A percentile compares a stretch with the other conserved stretches of the same genome.
Conservation (phyloP, 2,888 invertebrate genomes). For the Drosophila falleni region DNA sequence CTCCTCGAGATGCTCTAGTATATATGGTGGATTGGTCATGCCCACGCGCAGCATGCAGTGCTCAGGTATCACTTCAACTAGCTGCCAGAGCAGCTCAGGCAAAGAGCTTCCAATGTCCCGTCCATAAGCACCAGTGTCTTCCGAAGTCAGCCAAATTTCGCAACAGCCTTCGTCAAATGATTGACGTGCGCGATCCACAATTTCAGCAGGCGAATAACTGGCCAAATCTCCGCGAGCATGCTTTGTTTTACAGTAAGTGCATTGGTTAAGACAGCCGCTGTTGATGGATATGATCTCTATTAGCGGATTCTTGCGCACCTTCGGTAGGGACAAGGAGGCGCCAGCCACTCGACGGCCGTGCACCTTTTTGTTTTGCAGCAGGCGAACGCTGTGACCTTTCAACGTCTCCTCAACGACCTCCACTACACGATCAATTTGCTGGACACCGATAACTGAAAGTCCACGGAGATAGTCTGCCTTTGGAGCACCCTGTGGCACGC, state of each 20-base stretch:
- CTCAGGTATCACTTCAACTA: conserved; percentile 89
- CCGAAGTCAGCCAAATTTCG: conserved; percentile 99
- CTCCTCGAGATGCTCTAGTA: conserved; percentile 96
- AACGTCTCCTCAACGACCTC: conserved; percentile 99
- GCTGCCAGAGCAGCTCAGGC: conserved; percentile 93
- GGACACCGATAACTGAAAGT: conserved; percentile 98
- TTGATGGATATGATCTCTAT: conserved; percentile 99
- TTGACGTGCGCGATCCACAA: conserved; percentile 93
- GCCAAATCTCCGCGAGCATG: conserved; percentile 98
- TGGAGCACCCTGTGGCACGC: conserved; percentile 97
- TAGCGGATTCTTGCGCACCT: conserved; percentile 97
- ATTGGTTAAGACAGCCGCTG: conserved; percentile 98
- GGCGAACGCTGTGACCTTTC: conserved; percentile 93
- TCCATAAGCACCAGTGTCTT: conserved; percentile 99
- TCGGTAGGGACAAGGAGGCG: conserved; percentile 94
- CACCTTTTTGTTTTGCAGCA: conserved; percentile 93
- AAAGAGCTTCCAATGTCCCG: conserved; percentile 95
- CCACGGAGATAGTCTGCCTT: conserved; percentile 88
- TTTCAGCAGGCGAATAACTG: conserved; percentile 95
- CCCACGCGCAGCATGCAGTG: conserved; percentile 94
- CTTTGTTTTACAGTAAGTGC: conserved; percentile 99
- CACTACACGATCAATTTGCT: conserved; percentile 98
- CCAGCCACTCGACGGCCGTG: conserved; percentile 94
- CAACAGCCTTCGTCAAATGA: conserved; percentile 96
- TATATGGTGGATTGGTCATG: conserved; percentile 99